Percentiles rank a stretch among this genome's conserved stretches.
Conservation (phyloP, 2,797 vertebrate genomes). For the Argentina silus region DNA sequence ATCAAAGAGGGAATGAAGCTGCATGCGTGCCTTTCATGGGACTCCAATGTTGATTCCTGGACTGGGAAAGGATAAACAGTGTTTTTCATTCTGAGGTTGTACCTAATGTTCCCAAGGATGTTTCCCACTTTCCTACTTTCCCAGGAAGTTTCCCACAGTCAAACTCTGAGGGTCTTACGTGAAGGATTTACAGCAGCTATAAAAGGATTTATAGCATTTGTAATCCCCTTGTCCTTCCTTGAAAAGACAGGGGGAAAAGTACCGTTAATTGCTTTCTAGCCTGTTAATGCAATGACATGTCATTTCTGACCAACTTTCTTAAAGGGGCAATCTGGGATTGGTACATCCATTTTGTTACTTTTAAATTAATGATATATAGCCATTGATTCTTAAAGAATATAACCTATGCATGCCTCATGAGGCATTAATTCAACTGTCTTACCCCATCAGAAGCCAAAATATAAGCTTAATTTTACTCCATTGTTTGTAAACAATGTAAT, state of each 20-base stretch:
- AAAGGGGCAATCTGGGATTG: slow-evolving; percentile 35
- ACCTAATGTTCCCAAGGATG: slow-evolving; percentile 50
- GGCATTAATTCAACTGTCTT: too few relatives aligned
- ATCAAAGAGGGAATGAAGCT: background rate
- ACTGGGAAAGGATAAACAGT: slow-evolving; percentile 10
- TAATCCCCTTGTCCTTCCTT: slow-evolving; percentile 66
- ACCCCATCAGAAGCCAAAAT: too few relatives aligned
- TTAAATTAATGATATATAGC: too few relatives aligned
- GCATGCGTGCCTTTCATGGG: background rate
- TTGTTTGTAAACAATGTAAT: too few relatives aligned
- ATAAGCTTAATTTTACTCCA: too few relatives aligned
- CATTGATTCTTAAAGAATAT: too few relatives aligned
- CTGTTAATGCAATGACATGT: slow-evolving; percentile 49
- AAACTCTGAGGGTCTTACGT: slow-evolving; percentile 43
- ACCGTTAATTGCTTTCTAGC: slow-evolving; percentile 59
- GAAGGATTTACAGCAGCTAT: slow-evolving; percentile 53
- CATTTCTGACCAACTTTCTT: slow-evolving; percentile 57
- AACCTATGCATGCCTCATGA: too few relatives aligned
- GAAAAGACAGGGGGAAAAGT: slow-evolving; percentile 47
- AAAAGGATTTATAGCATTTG: too few relatives aligned
- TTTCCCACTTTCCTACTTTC: background rate
- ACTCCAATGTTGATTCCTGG: background rate
- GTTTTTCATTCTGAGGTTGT: slow-evolving; percentile 36
- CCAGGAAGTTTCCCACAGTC: slow-evolving; percentile 53
- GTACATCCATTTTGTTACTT: too few relatives aligned